These are phyloP conservation scores for Onychomys arenicola DNA, from an alignment of 2,797 vertebrate genomes.

Conservation along the genomic window DNA sequence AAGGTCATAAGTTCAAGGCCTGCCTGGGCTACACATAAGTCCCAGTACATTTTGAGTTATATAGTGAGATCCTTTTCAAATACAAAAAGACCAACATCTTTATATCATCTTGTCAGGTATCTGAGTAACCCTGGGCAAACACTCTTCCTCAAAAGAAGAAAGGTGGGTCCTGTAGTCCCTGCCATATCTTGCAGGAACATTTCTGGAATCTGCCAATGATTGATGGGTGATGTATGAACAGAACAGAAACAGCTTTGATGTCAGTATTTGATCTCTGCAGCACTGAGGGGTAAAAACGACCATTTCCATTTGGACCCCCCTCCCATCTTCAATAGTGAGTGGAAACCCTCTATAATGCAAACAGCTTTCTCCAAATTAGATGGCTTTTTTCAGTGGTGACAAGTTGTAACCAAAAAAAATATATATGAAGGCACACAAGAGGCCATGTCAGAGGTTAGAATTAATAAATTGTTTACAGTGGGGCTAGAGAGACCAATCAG, in stretches of 20 bases:
- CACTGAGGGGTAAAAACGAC: not conserved
- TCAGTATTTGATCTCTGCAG: not conserved
- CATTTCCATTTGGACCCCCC: not conserved
- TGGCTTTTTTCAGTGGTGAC: not conserved
- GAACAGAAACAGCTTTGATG: not conserved
- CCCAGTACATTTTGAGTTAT: not conserved
- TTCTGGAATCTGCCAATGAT: not conserved
- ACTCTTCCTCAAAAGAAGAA: not conserved
- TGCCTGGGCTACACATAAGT: not conserved
- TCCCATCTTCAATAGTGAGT: not conserved
- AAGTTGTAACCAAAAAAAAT: not conserved
- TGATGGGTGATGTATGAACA: not conserved
- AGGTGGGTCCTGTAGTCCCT: not conserved
- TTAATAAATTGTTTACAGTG: not conserved
- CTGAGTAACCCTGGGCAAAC: not conserved
- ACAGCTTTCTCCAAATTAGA: not conserved
- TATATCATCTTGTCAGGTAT: constrained; percentile 1
- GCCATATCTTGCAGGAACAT: not conserved
- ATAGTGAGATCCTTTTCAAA: not conserved
- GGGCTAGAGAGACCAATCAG: not conserved
- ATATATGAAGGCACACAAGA: not conserved
- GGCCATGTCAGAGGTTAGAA: not conserved
- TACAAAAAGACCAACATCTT: not conserved
- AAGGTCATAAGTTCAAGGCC: not conserved
- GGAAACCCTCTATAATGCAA: not conserved